Evolutionary conservation across 2,113 vertebrate genomes (phyloP), one percentile per base, ranked within the genome.

Genomic region (Turnix velox): DNA sequence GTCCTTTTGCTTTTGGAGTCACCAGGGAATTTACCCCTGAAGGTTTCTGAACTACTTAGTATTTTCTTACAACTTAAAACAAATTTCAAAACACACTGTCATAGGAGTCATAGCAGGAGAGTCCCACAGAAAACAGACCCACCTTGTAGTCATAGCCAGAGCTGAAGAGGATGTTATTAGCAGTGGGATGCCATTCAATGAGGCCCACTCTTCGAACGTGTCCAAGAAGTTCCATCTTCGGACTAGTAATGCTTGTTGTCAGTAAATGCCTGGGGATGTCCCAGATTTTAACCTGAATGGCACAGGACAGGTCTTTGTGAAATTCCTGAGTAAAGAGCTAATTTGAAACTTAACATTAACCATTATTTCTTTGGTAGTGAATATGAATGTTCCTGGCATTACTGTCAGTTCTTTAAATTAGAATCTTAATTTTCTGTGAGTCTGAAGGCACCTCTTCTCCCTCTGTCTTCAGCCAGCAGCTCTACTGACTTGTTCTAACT

Each of bases 121-220:
- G 30, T 6, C 87, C 33, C 54, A 39, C 28, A 54, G 54, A 84
- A 22, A 33, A 88, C 9, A 39, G 59, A 73, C 97, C 80, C 93
- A 99, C 99, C 98, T 99, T 97, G 96, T 99, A 99, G 97, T 99
- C 99, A 6, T 99, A 99, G 68, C 98, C 98, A 0, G 98, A 98
- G 33, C 99, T 99, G 96, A 99, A 98, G 85, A 99, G 98, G 94
- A 99, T 98, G 92, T 98, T 98, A 63, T 96, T 97, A 7, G 98
- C 99, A 0, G 98, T 99, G 25, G 99, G 99, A 89, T 99, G 99
- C 99, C 99, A 99, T 80, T 99, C 99, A 18, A 99, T 97, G 92
- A 99, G 98, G 69, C 98, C 98, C 12, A 99, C 99, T 80, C 98
- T 98, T 92, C 99, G 98, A 9, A 96, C 63, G 18, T 99, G 99